Evolutionary conservation across 2,888 invertebrate species (phyloP), one percentile per base, ranked within the genome.

Genomic region (Physocephala rufipes): DNA sequence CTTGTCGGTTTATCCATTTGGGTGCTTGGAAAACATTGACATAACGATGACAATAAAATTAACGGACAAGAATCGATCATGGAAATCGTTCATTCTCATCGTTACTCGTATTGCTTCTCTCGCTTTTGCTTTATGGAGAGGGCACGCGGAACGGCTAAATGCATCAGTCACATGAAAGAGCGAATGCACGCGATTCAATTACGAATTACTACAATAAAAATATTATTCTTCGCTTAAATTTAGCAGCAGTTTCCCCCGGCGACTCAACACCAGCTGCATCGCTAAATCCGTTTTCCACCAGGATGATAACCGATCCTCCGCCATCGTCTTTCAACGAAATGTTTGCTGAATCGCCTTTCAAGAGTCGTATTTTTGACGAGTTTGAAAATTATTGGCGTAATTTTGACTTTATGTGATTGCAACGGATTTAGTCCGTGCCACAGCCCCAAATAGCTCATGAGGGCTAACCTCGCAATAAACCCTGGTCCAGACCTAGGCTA

Each of bases 381-480:
- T 82, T 82, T 74, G 79, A 83, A 73, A 81, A 79, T 75, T 83
- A 80, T 78, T 83, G 82, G 83, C 83, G 81, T 49, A 81, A 80
- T 72, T 83, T 83, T 76, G 78, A 82, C 64, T 77, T 74, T 47
- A 36, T 36, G 36, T 36, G 36, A 36, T 36, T 36, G 4, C 36
- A 36, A 36, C n/a, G n/a, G 36, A 36, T 4, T 36, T 7, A 9
- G 9, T 7, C 36, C 36, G 36, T 36, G 36, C 36, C 4, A 36
- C 9, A 36, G 36, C 9, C 36, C 36, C 9, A n/a, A n/a, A n/a
- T n/a, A n/a, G n/a, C n/a, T n/a, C n/a, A n/a, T n/a, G n/a, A n/a
- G n/a, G n/a, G n/a, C n/a, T n/a, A n/a, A n/a, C n/a, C 9, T 36
- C 9, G 5, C 36, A 4, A 36, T 36, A 36, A 36, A 36, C 36